Conservation (phyloP, 2,113 vertebrate genomes). For the Cyanoderma ruficeps region DNA sequence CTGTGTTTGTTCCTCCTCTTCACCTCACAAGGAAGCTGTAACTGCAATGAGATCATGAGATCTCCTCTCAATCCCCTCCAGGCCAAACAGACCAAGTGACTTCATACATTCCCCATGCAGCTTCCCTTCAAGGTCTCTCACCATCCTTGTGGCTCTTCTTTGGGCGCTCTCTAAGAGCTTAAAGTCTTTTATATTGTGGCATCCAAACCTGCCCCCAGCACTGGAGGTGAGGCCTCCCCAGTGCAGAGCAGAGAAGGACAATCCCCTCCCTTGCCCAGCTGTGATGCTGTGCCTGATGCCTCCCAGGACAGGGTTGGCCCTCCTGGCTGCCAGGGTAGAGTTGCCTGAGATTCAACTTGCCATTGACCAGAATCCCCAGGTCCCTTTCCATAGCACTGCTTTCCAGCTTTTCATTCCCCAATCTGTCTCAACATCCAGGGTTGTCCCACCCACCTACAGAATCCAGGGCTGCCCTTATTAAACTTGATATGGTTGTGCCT, state of each 20-base stretch:
- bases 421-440: background rate
- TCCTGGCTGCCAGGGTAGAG: background rate
- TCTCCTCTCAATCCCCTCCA: background rate
- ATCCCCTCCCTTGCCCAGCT: fast-evolving
- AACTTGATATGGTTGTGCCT: background rate
- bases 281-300: background rate
- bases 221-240: fast-evolving
- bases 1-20: background rate
- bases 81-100: background rate
- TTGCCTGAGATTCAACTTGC: background rate
- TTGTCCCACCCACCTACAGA: background rate
- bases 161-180: background rate
- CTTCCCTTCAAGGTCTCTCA: background rate
- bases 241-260: background rate
- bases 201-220: background rate
- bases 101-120: background rate
- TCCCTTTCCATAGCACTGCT: background rate
- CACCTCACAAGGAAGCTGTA: fast-evolving
- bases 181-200: background rate
- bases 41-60: too few species aligned
- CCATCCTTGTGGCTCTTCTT: fast-evolving
- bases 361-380: fast-evolving
- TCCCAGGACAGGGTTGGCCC: fast-evolving
- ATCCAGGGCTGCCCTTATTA: background rate
- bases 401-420: background rate